phyloP scores from a whole-genome alignment of 1,140 invertebrate genomes.

The Drosophila suzukii region DNA sequence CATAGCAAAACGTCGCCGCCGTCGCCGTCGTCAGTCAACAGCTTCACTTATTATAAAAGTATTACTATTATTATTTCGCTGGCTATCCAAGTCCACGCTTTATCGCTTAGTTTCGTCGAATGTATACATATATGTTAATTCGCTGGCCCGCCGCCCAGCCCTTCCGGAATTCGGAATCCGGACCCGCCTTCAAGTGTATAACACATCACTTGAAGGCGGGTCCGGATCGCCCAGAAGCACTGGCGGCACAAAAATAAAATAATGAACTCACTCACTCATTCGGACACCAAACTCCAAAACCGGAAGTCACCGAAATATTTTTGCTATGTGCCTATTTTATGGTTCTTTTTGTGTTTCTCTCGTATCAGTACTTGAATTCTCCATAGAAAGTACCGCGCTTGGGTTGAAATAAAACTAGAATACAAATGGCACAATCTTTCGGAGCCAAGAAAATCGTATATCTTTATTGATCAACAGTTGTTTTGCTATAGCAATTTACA shows the following conservation, averaged over 20 bases:
- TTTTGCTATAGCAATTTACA: no score
- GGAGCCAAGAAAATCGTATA: neutral
- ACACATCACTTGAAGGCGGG: no score
- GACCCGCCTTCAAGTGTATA: neutral
- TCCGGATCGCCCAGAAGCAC: no score
- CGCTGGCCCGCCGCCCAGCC: slow-evolving; percentile 16
- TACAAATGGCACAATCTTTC: neutral
- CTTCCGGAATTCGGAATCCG: neutral
- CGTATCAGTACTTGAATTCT: slow-evolving; percentile 5
- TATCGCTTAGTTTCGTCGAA: slow-evolving; percentile 67
- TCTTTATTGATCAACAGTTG: no score
- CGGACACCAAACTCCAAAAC: slow-evolving; percentile 40
- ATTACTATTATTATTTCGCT: slow-evolving; percentile 58
- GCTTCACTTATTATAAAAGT: slow-evolving; percentile 74
- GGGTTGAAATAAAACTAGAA: slow-evolving; percentile 22
- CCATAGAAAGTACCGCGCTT: slow-evolving; percentile 22
- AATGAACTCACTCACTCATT: slow-evolving; percentile 25
- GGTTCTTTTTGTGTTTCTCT: neutral
- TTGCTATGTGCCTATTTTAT: slow-evolving; percentile 6
- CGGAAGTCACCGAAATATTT: slow-evolving; percentile 53
- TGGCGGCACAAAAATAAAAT: slow-evolving; percentile 3
- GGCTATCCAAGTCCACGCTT: slow-evolving; percentile 77
- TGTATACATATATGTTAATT: slow-evolving; percentile 70
- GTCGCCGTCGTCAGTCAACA: slow-evolving; percentile 45
- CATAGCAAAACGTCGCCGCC: slow-evolving; percentile 72